Evolutionary conservation across 2,113 vertebrate species (phyloP), one percentile per base, ranked within the genome.

Genomic region (Phrynocephalus versicolor): DNA sequence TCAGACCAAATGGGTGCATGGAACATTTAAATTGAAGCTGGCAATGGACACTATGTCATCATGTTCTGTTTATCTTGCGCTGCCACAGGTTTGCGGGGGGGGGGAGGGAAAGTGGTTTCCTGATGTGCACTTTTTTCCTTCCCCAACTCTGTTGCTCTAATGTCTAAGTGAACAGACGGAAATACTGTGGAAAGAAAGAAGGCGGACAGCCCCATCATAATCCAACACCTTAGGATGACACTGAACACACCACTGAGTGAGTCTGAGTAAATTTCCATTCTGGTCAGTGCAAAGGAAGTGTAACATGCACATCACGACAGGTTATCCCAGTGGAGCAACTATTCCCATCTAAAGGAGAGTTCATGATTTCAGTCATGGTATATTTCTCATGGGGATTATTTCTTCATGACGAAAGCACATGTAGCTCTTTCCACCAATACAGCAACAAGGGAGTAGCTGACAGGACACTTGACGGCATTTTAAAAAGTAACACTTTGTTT

Each of bases 91-190:
- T 27, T 6, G 21, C 45, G 10, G 30, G 3, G 69, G 10, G 30
- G 3, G 69, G 83, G 67, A 25, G 82, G 37, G 7, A 30, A 85
- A 67, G 58, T 86, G 85, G 39, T 2, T 60, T 51, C 51, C n/a
- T 3, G 65, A 65, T 78, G 62, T n/a, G 72, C 1, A 10, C 21
- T 0, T 67, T 79, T 30, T 64, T 72, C n/a, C 55, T 57, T 13
- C 58, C 39, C 64, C 15, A 39, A 30, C 37, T 55, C 81, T 67
- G 39, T 14, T 67, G 55, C 55, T 79, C 14, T n/a, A 78, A 82
- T 51, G 39, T n/a, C 80, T 71, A 84, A 84, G 72, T 79, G 86
- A 35, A 79, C 67, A 81, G 27, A 37, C 78, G n/a, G 80, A 85
- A n/a, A 37, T 23, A 37, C 15, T 74, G 58, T 77, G 65, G 33